phyloP scores from a whole-genome alignment of 2,797 vertebrate genomes.

The Erithacus rubecula region DNA sequence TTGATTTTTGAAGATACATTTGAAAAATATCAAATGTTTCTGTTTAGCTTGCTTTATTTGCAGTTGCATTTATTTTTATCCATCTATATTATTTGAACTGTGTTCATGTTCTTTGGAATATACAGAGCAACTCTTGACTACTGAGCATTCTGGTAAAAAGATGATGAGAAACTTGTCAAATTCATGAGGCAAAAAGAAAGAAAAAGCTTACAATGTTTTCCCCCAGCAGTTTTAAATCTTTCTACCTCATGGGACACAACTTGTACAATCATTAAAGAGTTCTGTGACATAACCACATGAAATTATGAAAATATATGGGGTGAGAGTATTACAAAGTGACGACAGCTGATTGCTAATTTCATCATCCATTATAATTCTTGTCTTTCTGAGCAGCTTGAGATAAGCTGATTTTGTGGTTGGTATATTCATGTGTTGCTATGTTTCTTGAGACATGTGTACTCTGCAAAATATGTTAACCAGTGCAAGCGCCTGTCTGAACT shows the following conservation, averaged over 20 bases:
- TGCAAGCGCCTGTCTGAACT: background rate
- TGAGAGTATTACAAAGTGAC: slow-evolving; percentile 2
- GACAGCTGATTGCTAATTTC: slow-evolving; percentile 23
- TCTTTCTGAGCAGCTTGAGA: slow-evolving; percentile 26
- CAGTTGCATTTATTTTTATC: background rate
- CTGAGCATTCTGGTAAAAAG: background rate
- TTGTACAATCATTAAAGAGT: background rate
- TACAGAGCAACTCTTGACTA: background rate
- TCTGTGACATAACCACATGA: background rate
- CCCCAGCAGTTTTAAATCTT: background rate
- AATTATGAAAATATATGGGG: slow-evolving; percentile 12
- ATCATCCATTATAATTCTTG: slow-evolving; percentile 2
- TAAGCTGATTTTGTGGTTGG: slow-evolving; percentile 37
- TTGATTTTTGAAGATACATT: slow-evolving; percentile 34
- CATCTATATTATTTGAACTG: background rate
- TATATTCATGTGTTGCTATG: background rate
- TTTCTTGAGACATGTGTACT: slow-evolving; percentile 6
- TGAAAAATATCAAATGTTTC: background rate
- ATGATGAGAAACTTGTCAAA: background rate
- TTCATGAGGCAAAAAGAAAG: background rate
- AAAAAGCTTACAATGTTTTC: background rate
- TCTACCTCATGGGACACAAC: background rate
- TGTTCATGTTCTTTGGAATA: background rate
- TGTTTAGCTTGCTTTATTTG: slow-evolving; percentile 2
- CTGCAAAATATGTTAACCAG: background rate